Evolutionary conservation across 2,888 invertebrate genomes (phyloP), one percentile per base, ranked within the genome.

Genomic region (Agriopis marginaria): DNA sequence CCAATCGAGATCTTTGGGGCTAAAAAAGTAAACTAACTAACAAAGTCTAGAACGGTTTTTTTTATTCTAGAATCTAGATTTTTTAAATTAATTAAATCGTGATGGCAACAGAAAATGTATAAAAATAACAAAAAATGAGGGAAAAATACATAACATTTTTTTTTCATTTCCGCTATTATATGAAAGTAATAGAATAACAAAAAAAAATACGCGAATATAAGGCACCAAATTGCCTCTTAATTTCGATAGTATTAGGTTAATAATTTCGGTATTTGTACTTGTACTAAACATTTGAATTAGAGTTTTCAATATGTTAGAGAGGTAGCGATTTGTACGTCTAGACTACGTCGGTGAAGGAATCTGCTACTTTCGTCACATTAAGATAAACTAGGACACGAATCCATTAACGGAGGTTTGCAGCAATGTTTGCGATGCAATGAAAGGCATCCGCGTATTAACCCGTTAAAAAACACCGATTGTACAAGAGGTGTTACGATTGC

Each of bases 381-480:
- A 70, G 66, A 63, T 58, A 70, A 70, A 70, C 54, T 66, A 55
- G 70, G 63, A 63, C 70, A 63, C 42, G 62, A 23, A 23, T 58
- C 70, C 70, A 70, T 70, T 70, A 66, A 42, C 66, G 65, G 61
- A 32, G 50, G 53, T 49, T 66, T 66, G 70, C 12, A 53, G 67
- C 64, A 72, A 72, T 68, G 61, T 68, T 70, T 63, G 63, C 70
- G 60, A 61, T 68, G 71, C 65, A 68, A 72, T 66, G 66, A 63
- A 63, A 71, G 65, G 67, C 62, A 59, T 68, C 68, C 68, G 63
- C 60, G 12, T 51, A 56, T 70, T 64, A 64, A 58, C 62, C 56
- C 42, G 64, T 65, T 51, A 47, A 68, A 66, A 50, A 44, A 59
- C 58, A 45, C 47, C 44, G 63, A 68, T 68, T 68, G 71, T 72